Base-by-base conservation (phyloP, 1,140 invertebrate genomes). In the Agrypnia vestita region DNA sequence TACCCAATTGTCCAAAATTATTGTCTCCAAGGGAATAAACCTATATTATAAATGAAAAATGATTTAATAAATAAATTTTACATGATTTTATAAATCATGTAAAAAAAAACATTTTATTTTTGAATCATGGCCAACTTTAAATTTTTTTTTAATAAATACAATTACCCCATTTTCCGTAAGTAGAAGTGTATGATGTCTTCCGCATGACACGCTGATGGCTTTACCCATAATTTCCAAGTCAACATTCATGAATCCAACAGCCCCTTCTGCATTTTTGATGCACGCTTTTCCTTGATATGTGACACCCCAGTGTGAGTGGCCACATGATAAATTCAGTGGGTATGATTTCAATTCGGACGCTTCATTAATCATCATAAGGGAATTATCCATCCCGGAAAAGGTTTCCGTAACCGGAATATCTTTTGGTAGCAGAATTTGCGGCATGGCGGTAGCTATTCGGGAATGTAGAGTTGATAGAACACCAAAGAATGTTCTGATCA, bases 11-110 rank as follows among this genome's bases (percentile, higher is more conserved):
- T 0, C 95, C 95, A 86, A 92, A 95, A 75, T 89, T 89, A 79
- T 92, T 94, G 15, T 91, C 92, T 11, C 95, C 95, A 93, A 94
- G 95, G 12, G 91, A 87, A 87, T 95, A 95, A 35, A 95, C 85
- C 92, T 84, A 21, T 81, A 84, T 69, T 56, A 78, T 84, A 71
- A 49, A 69, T 1, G 3, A 13, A 4, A 51, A 46, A 25, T 67
- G 44, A 7, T 25, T 3, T 1, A 67, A 25, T 67, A 13, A 67
- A 3, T 67, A 0, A 67, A 12, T 3, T 61, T 61, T 3, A 61
- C n/a, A 19, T 12, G n/a, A n/a, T 17, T 19, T 19, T 6, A 61
- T 25, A 61, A 19, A 61, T n/a, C n/a, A n/a, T n/a, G n/a, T n/a
- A n/a, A n/a, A n/a, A n/a, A n/a, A n/a, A n/a, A n/a, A n/a, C n/a